These are phyloP conservation scores for Anisognathus igniventris DNA, from an alignment of 2,797 vertebrate genomes.

Conservation along the genomic window DNA sequence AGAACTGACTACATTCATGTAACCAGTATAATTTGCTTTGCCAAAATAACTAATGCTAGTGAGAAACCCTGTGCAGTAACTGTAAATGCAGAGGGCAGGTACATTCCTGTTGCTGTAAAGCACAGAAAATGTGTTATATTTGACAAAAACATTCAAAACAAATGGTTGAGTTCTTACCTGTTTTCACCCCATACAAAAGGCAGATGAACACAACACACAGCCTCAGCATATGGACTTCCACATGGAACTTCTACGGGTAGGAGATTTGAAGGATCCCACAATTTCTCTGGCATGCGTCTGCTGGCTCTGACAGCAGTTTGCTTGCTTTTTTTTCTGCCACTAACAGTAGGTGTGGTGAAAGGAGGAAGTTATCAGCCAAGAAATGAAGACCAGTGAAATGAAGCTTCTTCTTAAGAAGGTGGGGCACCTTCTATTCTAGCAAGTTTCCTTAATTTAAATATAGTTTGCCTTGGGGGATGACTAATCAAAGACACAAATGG, in stretches of 20 bases:
- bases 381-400: constrained; percentile 8
- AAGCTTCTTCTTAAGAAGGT: constrained; percentile 64
- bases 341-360: constrained; percentile 54
- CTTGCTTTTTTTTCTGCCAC: neutral
- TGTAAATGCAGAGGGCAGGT: neutral
- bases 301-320: neutral
- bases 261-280: neutral
- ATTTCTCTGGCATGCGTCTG: neutral
- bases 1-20: neutral
- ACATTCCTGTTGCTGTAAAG: neutral
- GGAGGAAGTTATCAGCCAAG: constrained; percentile 64
- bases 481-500: constrained; percentile 38
- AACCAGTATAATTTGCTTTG: neutral
- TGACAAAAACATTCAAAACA: neutral
- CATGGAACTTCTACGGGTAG: neutral
- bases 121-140: neutral
- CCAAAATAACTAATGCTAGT: neutral
- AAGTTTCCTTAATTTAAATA: constrained; percentile 5
- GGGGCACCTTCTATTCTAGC: constrained; percentile 25
- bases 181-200: constrained; percentile 41
- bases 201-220: constrained; percentile 26
- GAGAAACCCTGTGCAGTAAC: neutral
- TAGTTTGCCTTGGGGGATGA: constrained; percentile 44
- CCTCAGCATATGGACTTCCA: constrained; percentile 55
- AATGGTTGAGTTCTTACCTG: constrained; percentile 56